A percentile compares a stretch with the other conserved stretches of the same genome.
These are phyloP conservation scores for Pedionomus torquatus DNA, from an alignment of 2,113 vertebrate genomes.

Conservation along the genomic window DNA sequence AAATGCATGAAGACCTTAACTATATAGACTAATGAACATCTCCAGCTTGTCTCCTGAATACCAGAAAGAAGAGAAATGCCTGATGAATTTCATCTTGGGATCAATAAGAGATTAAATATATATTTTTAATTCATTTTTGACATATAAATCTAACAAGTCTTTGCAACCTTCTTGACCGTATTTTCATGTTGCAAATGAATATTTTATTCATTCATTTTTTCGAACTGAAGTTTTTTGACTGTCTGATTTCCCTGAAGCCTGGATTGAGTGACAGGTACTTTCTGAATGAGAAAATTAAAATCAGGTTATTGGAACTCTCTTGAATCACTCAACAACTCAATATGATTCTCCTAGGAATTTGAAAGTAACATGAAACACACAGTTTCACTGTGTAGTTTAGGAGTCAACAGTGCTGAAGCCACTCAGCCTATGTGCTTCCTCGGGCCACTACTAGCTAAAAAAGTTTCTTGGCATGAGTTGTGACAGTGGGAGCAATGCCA, in stretches of 20 bases:
- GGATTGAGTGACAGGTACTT: neutral
- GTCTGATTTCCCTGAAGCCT: neutral
- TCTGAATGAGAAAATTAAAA: neutral
- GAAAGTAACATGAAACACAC: neutral
- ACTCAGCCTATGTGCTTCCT: neutral
- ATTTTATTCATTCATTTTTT: neutral
- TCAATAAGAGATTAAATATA: neutral
- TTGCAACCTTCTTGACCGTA: neutral
- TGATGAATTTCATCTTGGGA: neutral
- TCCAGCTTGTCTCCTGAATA: neutral
- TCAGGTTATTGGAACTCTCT: neutral
- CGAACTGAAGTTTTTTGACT: neutral
- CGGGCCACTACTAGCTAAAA: neutral
- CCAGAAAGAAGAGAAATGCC: neutral
- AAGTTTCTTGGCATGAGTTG: neutral
- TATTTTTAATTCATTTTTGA: neutral
- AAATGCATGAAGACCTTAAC: neutral
- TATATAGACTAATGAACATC: neutral
- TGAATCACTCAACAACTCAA: neutral
- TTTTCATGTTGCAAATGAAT: neutral
- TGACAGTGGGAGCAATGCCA: neutral
- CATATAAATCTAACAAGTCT: neutral
- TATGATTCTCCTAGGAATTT: neutral
- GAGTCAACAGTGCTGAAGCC: neutral
- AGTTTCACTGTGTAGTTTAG: neutral